Evolutionary conservation across 1,140 invertebrate species (phyloP).

Genomic region (Diorhabda sublineata): DNA sequence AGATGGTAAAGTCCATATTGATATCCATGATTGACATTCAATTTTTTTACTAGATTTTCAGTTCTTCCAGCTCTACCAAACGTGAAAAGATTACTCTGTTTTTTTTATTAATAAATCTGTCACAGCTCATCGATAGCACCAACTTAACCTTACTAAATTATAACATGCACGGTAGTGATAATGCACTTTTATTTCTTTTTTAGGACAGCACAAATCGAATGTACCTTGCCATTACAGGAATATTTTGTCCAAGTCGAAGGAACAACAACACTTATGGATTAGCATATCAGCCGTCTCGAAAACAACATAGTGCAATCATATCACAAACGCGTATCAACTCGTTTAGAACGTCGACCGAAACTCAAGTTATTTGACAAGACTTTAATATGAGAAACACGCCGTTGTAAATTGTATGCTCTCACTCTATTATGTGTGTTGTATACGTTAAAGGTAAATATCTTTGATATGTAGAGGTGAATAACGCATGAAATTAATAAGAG

Average conservation of each 20-base stretch:
- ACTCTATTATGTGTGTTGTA: neutral
- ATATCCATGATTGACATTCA: too few species aligned
- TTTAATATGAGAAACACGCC: constrained; percentile 7
- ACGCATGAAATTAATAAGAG: too few species aligned
- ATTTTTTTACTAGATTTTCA: too few species aligned
- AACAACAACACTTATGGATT: constrained; percentile 18
- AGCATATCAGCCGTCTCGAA: constrained; percentile 24
- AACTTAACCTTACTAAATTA: too few species aligned
- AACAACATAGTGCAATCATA: constrained; percentile 22
- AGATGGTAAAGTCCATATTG: too few species aligned
- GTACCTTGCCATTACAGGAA: constrained; percentile 22
- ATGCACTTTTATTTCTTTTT: constrained; percentile 10
- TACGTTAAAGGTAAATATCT: too few species aligned
- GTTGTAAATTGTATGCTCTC: constrained; percentile 11
- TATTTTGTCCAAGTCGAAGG: constrained; percentile 26
- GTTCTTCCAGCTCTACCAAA: too few species aligned
- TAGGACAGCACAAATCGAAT: constrained; percentile 34
- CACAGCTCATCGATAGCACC: too few species aligned
- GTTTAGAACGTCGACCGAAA: constrained; percentile 9
- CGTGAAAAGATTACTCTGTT: too few species aligned
- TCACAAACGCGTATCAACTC: constrained; percentile 25
- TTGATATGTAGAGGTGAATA: too few species aligned
- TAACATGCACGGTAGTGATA: neutral
- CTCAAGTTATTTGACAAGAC: constrained; percentile 17
- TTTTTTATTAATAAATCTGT: too few species aligned